Evolutionary conservation across 2,113 vertebrate genomes (phyloP).

Genomic region (Ancistrus triradiatus): DNA sequence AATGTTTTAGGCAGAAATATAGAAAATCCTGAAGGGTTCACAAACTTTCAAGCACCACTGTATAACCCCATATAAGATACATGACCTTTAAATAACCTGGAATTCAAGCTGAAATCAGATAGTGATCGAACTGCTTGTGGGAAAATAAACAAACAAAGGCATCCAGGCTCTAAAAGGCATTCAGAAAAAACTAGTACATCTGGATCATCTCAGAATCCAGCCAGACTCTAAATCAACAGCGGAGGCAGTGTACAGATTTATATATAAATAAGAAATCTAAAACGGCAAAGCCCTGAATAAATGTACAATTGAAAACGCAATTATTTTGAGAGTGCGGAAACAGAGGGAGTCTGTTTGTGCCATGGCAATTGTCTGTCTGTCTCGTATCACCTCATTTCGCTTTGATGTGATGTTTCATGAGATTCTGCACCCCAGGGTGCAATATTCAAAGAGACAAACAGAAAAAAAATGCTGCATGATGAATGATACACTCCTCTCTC

Average conservation of each 20-base stretch:
- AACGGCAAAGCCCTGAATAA: background rate
- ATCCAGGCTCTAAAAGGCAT: too few species aligned
- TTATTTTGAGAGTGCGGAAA: background rate
- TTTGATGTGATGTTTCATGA: constrained; percentile 5
- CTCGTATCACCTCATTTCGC: background rate
- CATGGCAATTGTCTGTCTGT: constrained; percentile 1
- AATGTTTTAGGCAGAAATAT: too few species aligned
- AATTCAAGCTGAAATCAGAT: too few species aligned
- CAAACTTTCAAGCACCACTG: too few species aligned
- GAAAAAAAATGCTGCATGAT: background rate
- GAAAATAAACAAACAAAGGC: too few species aligned
- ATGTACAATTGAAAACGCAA: background rate
- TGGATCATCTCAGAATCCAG: too few species aligned
- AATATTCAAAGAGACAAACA: background rate
- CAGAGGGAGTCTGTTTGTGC: background rate
- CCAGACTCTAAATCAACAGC: background rate
- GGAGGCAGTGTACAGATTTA: background rate
- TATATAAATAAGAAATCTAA: background rate
- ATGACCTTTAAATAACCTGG: too few species aligned
- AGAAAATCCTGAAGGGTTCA: too few species aligned
- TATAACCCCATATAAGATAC: too few species aligned
- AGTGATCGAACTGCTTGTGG: too few species aligned
- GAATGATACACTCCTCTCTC: background rate
- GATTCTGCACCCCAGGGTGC: background rate
- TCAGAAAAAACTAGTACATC: too few species aligned